Evolutionary conservation across 2,888 invertebrate genomes (phyloP).

Genomic region (Xanthorhoe designata): DNA sequence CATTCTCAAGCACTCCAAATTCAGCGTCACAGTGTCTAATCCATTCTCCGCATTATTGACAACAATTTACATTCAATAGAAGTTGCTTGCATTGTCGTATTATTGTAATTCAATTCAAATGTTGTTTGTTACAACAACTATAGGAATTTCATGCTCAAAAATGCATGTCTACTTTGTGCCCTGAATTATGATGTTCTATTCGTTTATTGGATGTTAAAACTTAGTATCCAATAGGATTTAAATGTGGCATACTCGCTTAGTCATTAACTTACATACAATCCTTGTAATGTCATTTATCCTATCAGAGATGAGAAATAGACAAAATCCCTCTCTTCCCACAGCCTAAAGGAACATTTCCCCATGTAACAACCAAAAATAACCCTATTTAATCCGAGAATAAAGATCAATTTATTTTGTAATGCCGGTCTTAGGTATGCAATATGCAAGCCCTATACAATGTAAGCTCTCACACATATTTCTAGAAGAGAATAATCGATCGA

Average conservation of each 20-base stretch:
- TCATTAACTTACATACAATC: not conserved
- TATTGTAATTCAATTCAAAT: conserved; percentile 38
- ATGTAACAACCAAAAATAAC: not conserved
- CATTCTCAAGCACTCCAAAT: conserved; percentile 23
- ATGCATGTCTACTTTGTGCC: not conserved
- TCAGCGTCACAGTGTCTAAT: conserved; percentile 41
- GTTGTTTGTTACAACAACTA: conserved; percentile 15
- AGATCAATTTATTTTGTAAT: not conserved
- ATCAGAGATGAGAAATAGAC: not conserved
- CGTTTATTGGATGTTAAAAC: not conserved
- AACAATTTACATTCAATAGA: conserved; percentile 39
- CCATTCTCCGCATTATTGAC: conserved; percentile 31
- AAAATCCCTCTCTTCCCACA: conserved; percentile 3
- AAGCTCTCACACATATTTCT: not conserved
- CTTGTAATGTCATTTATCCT: not conserved
- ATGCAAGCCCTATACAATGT: not conserved
- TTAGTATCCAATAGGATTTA: not conserved
- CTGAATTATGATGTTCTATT: not conserved
- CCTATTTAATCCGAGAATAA: not conserved
- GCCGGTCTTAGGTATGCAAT: not conserved
- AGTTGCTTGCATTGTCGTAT: conserved; percentile 37
- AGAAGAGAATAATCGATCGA: not conserved
- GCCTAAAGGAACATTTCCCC: not conserved
- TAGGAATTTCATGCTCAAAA: conserved; percentile 12
- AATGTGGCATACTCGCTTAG: not conserved